Evolutionary conservation across 2,113 vertebrate genomes (phyloP).

Genomic region (Lophotis ruficrista): DNA sequence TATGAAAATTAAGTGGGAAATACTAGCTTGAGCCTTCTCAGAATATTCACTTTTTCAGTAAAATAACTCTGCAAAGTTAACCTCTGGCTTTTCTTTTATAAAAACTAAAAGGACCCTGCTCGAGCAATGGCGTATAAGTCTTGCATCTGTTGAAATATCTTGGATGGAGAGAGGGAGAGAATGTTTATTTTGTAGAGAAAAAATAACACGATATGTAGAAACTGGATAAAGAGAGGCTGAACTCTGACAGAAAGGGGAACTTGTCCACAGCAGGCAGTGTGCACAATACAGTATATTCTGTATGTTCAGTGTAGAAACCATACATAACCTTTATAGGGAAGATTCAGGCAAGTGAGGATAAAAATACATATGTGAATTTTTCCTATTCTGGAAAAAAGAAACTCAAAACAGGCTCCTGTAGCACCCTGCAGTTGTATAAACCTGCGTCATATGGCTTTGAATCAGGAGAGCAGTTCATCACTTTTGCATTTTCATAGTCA

Average conservation of each 20-base stretch:
- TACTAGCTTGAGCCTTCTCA: neutral
- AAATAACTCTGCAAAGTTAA: neutral
- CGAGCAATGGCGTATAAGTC: neutral
- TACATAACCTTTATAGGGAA: neutral
- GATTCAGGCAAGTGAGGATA: neutral
- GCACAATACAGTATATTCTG: neutral
- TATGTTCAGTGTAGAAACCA: neutral
- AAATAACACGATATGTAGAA: neutral
- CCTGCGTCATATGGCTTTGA: neutral
- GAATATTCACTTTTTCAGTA: neutral
- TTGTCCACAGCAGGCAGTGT: neutral
- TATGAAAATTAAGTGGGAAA: neutral
- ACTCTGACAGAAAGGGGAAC: neutral
- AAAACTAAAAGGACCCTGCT: neutral
- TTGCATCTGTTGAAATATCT: neutral
- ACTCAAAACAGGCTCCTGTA: neutral
- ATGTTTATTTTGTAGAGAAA: neutral
- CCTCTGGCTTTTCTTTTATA: neutral
- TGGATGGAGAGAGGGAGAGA: neutral
- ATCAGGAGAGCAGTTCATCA: neutral
- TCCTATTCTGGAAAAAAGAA: neutral
- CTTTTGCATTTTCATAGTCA: neutral
- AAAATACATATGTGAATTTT: neutral
- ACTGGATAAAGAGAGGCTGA: neutral
- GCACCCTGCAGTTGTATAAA: neutral